phyloP scores from a whole-genome alignment of 2,797 vertebrate genomes.

The Odontamblyopus rebecca region DNA sequence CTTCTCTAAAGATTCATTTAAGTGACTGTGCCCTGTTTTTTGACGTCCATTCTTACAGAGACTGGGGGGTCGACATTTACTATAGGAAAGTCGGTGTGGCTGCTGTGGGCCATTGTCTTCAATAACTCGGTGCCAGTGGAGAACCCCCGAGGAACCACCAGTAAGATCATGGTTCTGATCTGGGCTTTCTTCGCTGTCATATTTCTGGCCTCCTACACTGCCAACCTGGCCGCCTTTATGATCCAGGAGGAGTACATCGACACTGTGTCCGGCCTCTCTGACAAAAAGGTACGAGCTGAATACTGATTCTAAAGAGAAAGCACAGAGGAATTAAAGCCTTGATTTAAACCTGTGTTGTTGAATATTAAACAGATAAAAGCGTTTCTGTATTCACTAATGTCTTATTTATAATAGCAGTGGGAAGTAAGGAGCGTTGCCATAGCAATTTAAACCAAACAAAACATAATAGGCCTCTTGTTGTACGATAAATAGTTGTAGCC shows the following conservation, averaged over 20 bases:
- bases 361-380: constrained; percentile 65
- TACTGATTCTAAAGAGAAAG: constrained; percentile 54
- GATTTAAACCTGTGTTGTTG: constrained; percentile 54
- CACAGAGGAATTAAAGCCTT: constrained; percentile 58
- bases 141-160: constrained; percentile 93
- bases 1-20: neutral
- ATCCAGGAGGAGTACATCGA: constrained; percentile 97
- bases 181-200: constrained; percentile 98
- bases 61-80: constrained; percentile 93
- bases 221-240: constrained; percentile 96
- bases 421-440: neutral
- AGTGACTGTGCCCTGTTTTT: neutral
- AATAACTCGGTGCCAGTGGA: constrained; percentile 97
- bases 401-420: constrained; percentile 33
- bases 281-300: constrained; percentile 85
- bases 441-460: neutral
- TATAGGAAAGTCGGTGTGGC: constrained; percentile 94
- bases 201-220: constrained; percentile 95
- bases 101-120: constrained; percentile 96
- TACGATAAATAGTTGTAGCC: too few species aligned
- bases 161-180: constrained; percentile 96
- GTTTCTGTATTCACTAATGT: constrained; percentile 60
- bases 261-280: constrained; percentile 93
- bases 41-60: constrained; percentile 67
- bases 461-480: neutral